Conservation (phyloP, 2,888 invertebrate species). For the Asteroscopus sphinx region DNA sequence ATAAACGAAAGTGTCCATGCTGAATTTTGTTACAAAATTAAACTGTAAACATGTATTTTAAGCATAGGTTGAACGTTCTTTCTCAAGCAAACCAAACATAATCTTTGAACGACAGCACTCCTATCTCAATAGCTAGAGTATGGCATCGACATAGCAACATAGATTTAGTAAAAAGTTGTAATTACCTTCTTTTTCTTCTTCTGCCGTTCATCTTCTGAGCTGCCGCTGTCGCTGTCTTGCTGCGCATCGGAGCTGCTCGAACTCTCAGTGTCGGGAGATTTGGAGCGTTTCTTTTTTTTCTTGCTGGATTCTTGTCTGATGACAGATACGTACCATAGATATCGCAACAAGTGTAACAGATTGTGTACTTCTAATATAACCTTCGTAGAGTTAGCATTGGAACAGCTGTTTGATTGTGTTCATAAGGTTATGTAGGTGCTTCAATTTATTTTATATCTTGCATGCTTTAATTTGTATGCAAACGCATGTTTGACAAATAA, state of each 20-base stretch:
- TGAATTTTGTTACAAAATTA: constrained; percentile 25
- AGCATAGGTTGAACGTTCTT: constrained; percentile 26
- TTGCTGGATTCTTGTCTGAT: constrained; percentile 82
- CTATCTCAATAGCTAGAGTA: constrained; percentile 47
- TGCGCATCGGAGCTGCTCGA: constrained; percentile 82
- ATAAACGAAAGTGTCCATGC: constrained; percentile 22
- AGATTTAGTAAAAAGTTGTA: constrained; percentile 42
- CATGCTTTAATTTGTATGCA: too few species aligned
- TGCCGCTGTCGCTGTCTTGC: constrained; percentile 78
- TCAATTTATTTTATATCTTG: too few species aligned
- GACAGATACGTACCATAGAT: constrained; percentile 31
- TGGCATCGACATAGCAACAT: constrained; percentile 45
- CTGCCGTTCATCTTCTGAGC: constrained; percentile 78
- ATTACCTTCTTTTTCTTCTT: constrained; percentile 86
- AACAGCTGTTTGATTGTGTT: constrained; percentile 27
- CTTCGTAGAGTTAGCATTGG: constrained; percentile 3
- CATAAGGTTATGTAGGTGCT: constrained; percentile 3
- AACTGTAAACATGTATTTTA: constrained; percentile 29
- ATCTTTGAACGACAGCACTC: constrained; percentile 63
- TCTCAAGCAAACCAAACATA: constrained; percentile 59
- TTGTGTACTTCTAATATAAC: neutral
- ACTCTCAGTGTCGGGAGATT: constrained; percentile 87
- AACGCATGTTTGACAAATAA: too few species aligned
- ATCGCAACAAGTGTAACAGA: constrained; percentile 1
- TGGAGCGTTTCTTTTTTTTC: constrained; percentile 90